A percentile compares a stretch with the other conserved stretches of the same genome.
These are phyloP conservation scores for Phaethornis superciliosus DNA, from an alignment of 2,113 vertebrate species.

Conservation along the genomic window DNA sequence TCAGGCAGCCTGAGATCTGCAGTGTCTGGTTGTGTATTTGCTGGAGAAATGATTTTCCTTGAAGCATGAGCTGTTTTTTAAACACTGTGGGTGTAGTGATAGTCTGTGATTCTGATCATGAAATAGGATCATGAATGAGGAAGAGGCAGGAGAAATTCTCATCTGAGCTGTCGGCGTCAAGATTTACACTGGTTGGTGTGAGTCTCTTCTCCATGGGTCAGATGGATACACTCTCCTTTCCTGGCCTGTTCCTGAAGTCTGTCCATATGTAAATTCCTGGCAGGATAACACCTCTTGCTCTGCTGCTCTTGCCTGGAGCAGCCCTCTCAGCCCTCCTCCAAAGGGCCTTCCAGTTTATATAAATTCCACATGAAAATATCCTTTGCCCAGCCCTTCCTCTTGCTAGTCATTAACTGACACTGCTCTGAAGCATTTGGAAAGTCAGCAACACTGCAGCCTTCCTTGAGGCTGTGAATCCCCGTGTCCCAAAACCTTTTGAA, in stretches of 20 bases:
- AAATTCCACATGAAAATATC: not conserved
- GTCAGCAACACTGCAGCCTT: not conserved
- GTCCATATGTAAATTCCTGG: not conserved
- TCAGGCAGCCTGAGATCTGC: rapidly evolving
- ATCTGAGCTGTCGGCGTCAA: not conserved
- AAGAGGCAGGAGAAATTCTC: not conserved
- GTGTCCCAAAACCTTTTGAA: not conserved
- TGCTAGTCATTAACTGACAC: not conserved
- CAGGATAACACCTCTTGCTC: not conserved
- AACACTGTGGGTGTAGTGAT: constrained; percentile 5
- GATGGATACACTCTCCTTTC: not conserved
- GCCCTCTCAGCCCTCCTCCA: not conserved
- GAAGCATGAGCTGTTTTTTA: constrained; percentile 51
- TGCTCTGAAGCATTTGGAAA: not conserved
- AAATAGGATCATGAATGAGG: not conserved
- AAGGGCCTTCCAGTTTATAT: not conserved
- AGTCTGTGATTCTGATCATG: constrained; percentile 10
- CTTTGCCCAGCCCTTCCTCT: not conserved
- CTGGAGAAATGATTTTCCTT: constrained; percentile 21
- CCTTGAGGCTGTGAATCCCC: not conserved
- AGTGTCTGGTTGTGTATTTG: not conserved
- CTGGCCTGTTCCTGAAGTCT: not conserved
- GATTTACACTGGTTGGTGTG: not conserved
- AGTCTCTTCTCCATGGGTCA: not conserved
- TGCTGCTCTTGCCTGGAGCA: not conserved